Evolutionary conservation across 2,888 invertebrate species (phyloP).

Genomic region (Arrhopalites spinosus): DNA sequence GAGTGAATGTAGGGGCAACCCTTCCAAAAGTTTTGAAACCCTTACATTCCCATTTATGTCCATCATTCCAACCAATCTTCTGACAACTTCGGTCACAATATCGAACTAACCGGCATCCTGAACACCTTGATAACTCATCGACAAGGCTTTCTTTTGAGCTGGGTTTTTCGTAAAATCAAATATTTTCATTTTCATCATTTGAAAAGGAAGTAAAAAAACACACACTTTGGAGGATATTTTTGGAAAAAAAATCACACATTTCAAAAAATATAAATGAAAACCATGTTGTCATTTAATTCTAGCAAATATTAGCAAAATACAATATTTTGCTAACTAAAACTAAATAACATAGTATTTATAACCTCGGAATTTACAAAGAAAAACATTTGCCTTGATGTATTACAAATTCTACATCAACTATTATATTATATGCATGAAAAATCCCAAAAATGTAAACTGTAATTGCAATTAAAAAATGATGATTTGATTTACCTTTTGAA

Average conservation of each 20-base stretch:
- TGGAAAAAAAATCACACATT: too few species aligned
- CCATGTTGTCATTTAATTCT: too few species aligned
- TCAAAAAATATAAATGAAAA: too few species aligned
- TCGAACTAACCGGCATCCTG: constrained; percentile 78
- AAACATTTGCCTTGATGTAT: too few species aligned
- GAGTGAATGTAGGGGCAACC: constrained; percentile 74
- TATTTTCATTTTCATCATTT: background rate
- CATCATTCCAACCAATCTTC: constrained; percentile 74
- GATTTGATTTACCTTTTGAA: constrained; percentile 69
- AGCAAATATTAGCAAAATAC: too few species aligned
- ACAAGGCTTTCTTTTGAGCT: constrained; percentile 37
- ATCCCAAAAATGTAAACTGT: too few species aligned
- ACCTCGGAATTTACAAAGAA: too few species aligned
- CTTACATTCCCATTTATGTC: constrained; percentile 79
- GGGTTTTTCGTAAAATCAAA: constrained; percentile 36
- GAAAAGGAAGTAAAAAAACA: background rate
- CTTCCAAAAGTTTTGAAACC: constrained; percentile 60
- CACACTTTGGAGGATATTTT: too few species aligned
- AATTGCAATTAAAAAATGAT: background rate
- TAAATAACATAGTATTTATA: too few species aligned
- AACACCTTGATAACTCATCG: constrained; percentile 72
- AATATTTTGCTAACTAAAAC: too few species aligned
- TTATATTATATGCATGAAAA: too few species aligned
- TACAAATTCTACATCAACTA: too few species aligned
- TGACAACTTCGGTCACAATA: constrained; percentile 85